Percentiles rank a stretch among this genome's conserved stretches.
phyloP scores from a whole-genome alignment of 2,113 vertebrate genomes.

The Hydrolagus affinis region DNA sequence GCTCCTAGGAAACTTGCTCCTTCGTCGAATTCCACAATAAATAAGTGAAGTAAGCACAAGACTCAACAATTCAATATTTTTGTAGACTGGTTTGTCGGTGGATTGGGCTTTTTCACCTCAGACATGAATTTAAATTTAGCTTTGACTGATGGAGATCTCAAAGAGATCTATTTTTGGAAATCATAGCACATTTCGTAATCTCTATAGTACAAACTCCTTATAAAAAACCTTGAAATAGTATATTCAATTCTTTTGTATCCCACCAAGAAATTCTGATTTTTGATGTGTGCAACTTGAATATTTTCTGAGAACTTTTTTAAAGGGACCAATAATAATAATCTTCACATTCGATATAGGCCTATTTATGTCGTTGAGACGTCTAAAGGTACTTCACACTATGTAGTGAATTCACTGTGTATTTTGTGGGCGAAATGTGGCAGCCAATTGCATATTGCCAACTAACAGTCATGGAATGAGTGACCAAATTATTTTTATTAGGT shows the following conservation, averaged over 20 bases:
- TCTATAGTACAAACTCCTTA: not conserved
- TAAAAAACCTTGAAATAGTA: not conserved
- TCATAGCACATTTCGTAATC: not conserved
- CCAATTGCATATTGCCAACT: no score
- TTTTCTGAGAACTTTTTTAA: no score
- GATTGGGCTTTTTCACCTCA: not conserved
- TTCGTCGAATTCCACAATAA: not conserved
- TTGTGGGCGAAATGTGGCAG: no score
- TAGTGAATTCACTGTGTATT: no score
- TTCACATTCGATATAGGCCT: no score
- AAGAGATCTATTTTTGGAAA: not conserved
- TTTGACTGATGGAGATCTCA: not conserved
- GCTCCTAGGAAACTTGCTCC: no score
- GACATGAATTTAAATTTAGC: not conserved
- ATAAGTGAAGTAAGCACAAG: not conserved
- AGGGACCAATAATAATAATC: no score
- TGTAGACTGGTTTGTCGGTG: not conserved
- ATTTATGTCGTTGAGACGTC: no score
- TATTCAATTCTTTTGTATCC: constrained; percentile 21
- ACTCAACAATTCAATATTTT: not conserved
- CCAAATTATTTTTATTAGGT: no score
- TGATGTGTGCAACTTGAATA: not conserved
- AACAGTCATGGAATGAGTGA: no score
- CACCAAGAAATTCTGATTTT: not conserved
- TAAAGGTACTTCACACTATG: no score